Base-by-base conservation (phyloP, 2,888 invertebrate genomes). In the Pelosia muscerda region DNA sequence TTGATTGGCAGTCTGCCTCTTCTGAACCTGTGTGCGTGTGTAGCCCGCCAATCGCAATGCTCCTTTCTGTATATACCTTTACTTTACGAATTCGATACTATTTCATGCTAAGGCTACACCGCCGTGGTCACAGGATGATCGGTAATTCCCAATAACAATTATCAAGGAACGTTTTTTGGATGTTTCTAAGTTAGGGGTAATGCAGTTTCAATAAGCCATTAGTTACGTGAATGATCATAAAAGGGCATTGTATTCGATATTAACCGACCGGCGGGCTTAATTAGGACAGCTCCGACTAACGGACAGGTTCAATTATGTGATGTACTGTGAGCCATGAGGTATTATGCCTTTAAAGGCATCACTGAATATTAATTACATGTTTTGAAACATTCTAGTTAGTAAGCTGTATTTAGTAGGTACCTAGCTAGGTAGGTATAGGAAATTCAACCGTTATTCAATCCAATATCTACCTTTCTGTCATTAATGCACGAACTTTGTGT, bases 191-290 rank as follows among this genome's bases (percentile, higher is more conserved):
- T n/a, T n/a, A n/a, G 67, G 56, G 28, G 61, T 68, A 79, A 75
- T 75, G 80, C 73, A 81, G 68, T 74, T 73, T 73, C 78, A 84
- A 84, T 83, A 77, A 84, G 81, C 87, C 78, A 86, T 88, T 87
- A 87, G 78, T 81, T 75, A 80, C 84, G 86, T 77, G 81, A 88
- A 87, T 83, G 82, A 70, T 86, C 86, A 84, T 89, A 86, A 88
- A 88, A 84, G 81, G 84, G 83, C 84, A 83, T 82, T 81, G 82
- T 86, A 87, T 88, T 83, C 83, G 85, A 85, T 84, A 87, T 89
- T 85, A 87, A 81, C 81, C 81, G 83, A 86, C 86, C 82, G 83
- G 76, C 74, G 82, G 81, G 75, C 74, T 84, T 90, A 87, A 89
- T 88, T 87, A 84, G 84, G 78, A 78, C 81, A 77, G 75, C 82